Evolutionary conservation across 2,113 vertebrate genomes (phyloP), one percentile per base, ranked within the genome.

Genomic region (Indri indri): DNA sequence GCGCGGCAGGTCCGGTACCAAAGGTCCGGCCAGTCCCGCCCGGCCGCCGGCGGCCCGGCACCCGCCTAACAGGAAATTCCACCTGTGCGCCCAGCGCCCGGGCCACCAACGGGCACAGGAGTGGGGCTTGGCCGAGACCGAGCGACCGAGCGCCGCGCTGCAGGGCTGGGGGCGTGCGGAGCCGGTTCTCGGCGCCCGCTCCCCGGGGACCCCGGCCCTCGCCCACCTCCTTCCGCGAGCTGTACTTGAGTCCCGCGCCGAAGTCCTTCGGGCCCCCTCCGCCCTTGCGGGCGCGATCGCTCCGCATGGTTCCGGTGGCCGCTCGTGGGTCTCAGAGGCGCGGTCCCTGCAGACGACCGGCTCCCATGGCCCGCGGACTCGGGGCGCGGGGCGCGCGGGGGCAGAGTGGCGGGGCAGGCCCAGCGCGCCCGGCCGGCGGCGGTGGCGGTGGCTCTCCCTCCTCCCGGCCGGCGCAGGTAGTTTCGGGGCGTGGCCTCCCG

Each of bases 1-100:
- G 27, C 23, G 7, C 70, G 5, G 80, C 42, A 47, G 65, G 22
- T 47, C 88, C 2, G 94, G 93, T 76, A 74, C 88, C 83, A 30
- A 82, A 96, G 90, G 85, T 98, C 95, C 40, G 42, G 90, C 90
- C 88, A 9, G 91, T 77, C 88, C 71, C 82, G n/a, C 90, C 91
- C 90, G 6, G 30, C 70, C 52, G 76, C 65, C 80, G 14, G 23
- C 47, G 34, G 89, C 80, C 96, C 65, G 91, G 68, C 63, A 93
- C 97, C 93, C n/a, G 93, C 93, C 89, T 2, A 97, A 93, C 98
- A 80, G 97, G 98, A 97, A 98, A 97, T 97, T 97, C 97, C 97
- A 98, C 97, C 98, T 97, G 97, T 40, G 66, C 32, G 80, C 84
- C 59, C 76, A 22, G 90, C 42, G 63, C 65, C 85, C 0, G 9